Evolutionary conservation across 2,797 vertebrate species (phyloP).

Genomic region (Gymnodraco acuticeps): DNA sequence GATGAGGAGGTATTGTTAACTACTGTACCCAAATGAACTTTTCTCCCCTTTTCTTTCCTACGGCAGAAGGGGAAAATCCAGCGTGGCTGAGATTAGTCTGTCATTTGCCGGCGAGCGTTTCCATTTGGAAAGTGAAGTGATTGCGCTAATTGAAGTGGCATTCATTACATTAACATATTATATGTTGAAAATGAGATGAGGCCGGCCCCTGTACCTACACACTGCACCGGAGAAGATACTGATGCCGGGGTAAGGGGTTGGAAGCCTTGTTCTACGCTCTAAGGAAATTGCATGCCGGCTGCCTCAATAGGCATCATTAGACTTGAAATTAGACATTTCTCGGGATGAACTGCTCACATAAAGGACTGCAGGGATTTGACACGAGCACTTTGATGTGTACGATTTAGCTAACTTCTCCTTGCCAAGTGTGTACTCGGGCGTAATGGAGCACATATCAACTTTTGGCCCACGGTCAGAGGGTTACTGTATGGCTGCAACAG

Average conservation of each 20-base stretch:
- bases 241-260: conserved; percentile 9
- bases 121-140: conserved; percentile 75
- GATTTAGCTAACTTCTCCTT: conserved; percentile 33
- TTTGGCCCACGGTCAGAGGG: conserved; percentile 30
- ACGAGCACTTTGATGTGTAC: conserved; percentile 38
- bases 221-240: conserved; percentile 42
- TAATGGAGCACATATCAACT: conserved; percentile 45
- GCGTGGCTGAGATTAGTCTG: conserved; percentile 71
- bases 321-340: conserved; percentile 71
- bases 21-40: conserved; percentile 80
- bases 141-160: conserved; percentile 82
- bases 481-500: neutral
- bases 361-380: conserved; percentile 60
- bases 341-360: conserved; percentile 53
- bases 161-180: conserved; percentile 77
- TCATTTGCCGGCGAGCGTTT: conserved; percentile 73
- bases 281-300: conserved; percentile 50
- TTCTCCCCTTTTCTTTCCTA: conserved; percentile 53
- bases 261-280: conserved; percentile 29
- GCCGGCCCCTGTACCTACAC: conserved; percentile 57
- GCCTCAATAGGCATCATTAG: conserved; percentile 72
- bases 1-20: conserved; percentile 81
- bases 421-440: conserved; percentile 37
- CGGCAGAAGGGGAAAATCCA: conserved; percentile 57
- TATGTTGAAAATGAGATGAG: conserved; percentile 59